Conservation (phyloP, 2,888 invertebrate species). For the Encarsia formosa region DNA sequence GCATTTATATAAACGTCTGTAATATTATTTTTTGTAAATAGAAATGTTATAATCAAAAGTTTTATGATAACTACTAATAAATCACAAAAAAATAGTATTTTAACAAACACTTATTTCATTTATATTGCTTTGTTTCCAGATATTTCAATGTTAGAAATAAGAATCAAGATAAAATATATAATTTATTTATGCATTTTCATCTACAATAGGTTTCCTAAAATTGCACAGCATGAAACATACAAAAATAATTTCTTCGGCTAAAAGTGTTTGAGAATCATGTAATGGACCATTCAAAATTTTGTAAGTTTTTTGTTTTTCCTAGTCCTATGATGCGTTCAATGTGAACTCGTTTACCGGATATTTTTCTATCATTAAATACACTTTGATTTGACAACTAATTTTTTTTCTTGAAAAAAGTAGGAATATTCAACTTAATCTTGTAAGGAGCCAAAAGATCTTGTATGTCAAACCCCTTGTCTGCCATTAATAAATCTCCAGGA, state of each 20-base stretch:
- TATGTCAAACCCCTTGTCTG: no score
- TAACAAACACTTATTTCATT: no score
- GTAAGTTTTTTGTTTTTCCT: no score
- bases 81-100: no score
- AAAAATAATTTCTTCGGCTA: conserved; percentile 18
- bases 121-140: no score
- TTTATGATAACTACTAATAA: no score
- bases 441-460: conserved; percentile 28
- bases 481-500: conserved; percentile 23
- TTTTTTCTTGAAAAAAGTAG: conserved; percentile 18
- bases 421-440: conserved; percentile 28
- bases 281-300: conserved; percentile 21
- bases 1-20: no score
- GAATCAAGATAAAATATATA: no score
- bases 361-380: conserved; percentile 12
- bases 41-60: no score
- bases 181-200: not conserved
- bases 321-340: conserved; percentile 23
- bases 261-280: conserved; percentile 3
- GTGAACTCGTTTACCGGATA: conserved; percentile 19
- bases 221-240: conserved; percentile 25
- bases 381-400: not conserved
- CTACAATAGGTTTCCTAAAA: conserved; percentile 10
- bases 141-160: no score
- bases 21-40: no score